These are phyloP conservation scores for Tipula lateralis DNA, from an alignment of 2,888 invertebrate genomes.

Conservation along the genomic window DNA sequence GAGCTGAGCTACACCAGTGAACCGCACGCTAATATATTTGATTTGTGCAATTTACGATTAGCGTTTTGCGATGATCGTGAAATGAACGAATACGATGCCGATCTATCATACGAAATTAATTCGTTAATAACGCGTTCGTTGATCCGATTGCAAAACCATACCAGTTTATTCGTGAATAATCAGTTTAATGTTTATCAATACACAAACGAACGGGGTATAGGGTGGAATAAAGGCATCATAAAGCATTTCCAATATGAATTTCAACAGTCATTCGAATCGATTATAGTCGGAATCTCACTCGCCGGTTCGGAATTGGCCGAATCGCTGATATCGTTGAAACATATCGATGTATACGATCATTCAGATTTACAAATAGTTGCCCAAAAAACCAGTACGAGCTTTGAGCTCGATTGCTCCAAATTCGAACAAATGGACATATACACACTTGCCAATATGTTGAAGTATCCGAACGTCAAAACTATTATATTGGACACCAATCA, in stretches of 20 bases:
- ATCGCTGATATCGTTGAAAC: too few species aligned
- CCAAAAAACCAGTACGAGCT: neutral
- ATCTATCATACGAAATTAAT: neutral
- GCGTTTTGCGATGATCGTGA: neutral
- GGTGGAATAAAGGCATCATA: too few species aligned
- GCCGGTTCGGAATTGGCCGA: too few species aligned
- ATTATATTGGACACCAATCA: neutral
- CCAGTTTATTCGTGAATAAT: neutral
- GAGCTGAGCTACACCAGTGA: neutral
- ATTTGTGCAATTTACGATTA: neutral
- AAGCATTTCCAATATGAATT: too few species aligned
- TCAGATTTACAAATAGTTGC: neutral
- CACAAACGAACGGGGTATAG: neutral
- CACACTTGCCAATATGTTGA: neutral
- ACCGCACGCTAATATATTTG: neutral
- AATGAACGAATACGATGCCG: neutral
- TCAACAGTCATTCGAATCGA: too few species aligned
- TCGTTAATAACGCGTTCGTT: neutral
- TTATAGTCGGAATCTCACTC: too few species aligned
- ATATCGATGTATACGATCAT: too few species aligned
- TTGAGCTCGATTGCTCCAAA: neutral
- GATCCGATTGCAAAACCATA: neutral
- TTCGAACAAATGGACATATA: neutral
- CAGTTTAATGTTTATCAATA: neutral
- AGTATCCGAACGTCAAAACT: neutral